Conservation (phyloP, 2,797 vertebrate species). For the Karalla daura region DNA sequence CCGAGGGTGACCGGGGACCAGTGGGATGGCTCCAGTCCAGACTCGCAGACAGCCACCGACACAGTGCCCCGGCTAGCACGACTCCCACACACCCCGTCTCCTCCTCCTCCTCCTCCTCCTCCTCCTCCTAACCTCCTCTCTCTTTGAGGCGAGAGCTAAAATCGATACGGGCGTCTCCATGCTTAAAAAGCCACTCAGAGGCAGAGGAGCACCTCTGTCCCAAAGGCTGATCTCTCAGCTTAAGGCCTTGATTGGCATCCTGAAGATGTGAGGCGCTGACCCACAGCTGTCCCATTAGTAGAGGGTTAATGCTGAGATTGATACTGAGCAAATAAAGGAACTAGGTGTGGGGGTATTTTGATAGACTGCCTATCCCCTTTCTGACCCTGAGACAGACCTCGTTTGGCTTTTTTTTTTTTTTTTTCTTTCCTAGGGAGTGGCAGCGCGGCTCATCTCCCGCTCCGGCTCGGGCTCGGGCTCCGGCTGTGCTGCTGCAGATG, state of each 20-base stretch:
- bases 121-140: no score
- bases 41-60: conserved; percentile 61
- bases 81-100: conserved; percentile 9
- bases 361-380: conserved; percentile 76
- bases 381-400: conserved; percentile 66
- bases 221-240: conserved; percentile 84
- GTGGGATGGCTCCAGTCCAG: conserved; percentile 73
- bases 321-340: conserved; percentile 87
- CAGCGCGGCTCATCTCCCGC: conserved; percentile 30
- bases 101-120: no score
- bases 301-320: conserved; percentile 87
- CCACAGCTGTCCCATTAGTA: conserved; percentile 89
- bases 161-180: conserved; percentile 85
- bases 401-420: conserved; percentile 59
- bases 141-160: conserved; percentile 77
- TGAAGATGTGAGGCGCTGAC: conserved; percentile 81
- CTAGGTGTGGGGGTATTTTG: conserved; percentile 82
- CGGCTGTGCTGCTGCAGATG: conserved; percentile 1
- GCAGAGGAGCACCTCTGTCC: conserved; percentile 82
- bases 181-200: conserved; percentile 87
- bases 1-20: conserved; percentile 80
- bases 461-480: conserved; percentile 10
- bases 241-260: conserved; percentile 86
- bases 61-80: conserved; percentile 38
- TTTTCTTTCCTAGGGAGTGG: conserved; percentile 50